Base-by-base conservation (phyloP, 1,140 invertebrate species). In the Bombus vancouverensis region DNA sequence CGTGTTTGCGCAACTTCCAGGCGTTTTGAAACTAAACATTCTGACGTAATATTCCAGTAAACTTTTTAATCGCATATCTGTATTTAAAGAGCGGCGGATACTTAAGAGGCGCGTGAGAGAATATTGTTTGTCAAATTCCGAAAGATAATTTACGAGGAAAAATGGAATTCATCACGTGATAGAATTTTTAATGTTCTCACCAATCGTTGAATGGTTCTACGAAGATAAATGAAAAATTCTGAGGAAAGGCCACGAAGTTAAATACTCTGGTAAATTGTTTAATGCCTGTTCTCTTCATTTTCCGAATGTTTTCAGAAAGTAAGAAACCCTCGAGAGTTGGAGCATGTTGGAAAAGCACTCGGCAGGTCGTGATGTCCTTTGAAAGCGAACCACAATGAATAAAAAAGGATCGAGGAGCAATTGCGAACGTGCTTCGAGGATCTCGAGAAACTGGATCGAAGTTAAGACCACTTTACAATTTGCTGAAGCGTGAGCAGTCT, bases 391-490 rank as follows among this genome's bases (percentile, higher is more conserved):
- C 39, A 34, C 25, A 32, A 37, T 47, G n/a, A 71, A 47, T 18
- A 53, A 72, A 65, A 76, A 44, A 72, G 47, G 53, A 65, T 44
- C 53, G 53, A 3, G 34, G 39, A 72, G 76, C 76, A 80, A 71
- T 84, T 62, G 71, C 47, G 53, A 32, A 59, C 32, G 73, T 37
- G 53, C 13, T 32, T 9, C 18, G 65, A 84, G 82, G 74, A 85
- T 73, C 78, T 42, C 70, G 57, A 37, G 68, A 34, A 72, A 74
- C 83, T 85, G 44, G 83, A 85, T 85, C 76, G 78, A 73, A 65
- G 83, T 81, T 81, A 68, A 85, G 62, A n/a, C 79, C 77, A 85
- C 71, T 81, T 85, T 74, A 71, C 65, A 39, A 81, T 74, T 66
- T 71, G 59, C 44, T 73, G 28, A 59, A 81, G 78, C 83, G 78